Conservation (phyloP, 1,140 invertebrate genomes). For the Lethrus apterus region DNA sequence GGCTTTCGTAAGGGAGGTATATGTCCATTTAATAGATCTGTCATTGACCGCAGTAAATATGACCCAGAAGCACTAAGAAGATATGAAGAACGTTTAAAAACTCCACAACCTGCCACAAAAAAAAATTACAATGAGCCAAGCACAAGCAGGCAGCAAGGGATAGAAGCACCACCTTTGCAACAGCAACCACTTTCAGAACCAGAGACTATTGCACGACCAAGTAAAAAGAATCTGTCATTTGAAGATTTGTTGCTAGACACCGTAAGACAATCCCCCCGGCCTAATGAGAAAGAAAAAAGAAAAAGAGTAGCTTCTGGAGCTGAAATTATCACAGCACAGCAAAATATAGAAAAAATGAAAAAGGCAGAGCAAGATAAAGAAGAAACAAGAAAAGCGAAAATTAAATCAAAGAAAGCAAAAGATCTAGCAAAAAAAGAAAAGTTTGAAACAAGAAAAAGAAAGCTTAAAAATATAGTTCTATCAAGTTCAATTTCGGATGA, state of each 20-base stretch:
- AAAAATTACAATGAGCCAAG: neutral
- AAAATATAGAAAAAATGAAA: neutral
- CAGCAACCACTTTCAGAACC: constrained; percentile 7
- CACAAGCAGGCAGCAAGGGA: neutral
- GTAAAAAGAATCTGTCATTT: constrained; percentile 1
- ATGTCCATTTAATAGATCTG: neutral
- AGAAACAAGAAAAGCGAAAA: too few species aligned
- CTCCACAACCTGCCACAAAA: neutral
- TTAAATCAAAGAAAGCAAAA: neutral
- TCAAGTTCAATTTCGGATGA: constrained; percentile 7
- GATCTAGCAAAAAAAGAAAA: neutral
- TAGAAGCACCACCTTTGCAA: neutral
- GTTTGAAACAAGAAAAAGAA: too few species aligned
- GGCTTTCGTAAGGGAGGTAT: constrained; percentile 8
- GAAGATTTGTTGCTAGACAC: constrained; percentile 2
- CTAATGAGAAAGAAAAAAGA: constrained; percentile 14
- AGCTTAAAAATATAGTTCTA: neutral
- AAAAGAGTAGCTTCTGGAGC: constrained; percentile 8
- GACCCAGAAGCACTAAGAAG: constrained; percentile 7
- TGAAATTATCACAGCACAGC: constrained; percentile 5
- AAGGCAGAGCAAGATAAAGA: neutral
- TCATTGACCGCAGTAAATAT: constrained; percentile 1
- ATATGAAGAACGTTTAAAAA: constrained; percentile 4
- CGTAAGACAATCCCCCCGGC: constrained; percentile 1
- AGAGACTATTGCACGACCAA: constrained; percentile 6